Conservation (phyloP, 2,797 vertebrate genomes). For the Crenichthys baileyi region DNA sequence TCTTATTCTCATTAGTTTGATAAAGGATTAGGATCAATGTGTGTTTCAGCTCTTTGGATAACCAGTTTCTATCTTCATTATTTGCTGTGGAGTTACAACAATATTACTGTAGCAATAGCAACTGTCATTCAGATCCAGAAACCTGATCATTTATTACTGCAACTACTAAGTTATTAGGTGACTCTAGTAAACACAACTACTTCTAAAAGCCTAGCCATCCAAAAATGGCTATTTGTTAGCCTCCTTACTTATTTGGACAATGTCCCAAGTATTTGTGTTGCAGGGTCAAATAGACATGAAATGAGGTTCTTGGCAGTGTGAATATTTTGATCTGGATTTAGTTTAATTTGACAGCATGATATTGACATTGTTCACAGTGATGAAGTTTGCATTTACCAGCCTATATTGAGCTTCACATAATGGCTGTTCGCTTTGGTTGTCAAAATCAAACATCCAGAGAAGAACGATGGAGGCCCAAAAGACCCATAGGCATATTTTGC, state of each 20-base stretch:
- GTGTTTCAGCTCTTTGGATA: too few species aligned
- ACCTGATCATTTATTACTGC: background rate
- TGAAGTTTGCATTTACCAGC: background rate
- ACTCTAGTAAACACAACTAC: background rate
- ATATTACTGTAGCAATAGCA: too few species aligned
- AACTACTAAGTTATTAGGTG: background rate
- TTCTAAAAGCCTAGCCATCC: background rate
- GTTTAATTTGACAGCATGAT: conserved; percentile 14
- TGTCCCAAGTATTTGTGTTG: background rate
- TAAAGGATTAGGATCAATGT: background rate
- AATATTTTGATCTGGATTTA: conserved; percentile 33
- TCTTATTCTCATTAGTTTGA: background rate
- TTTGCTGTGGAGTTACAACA: too few species aligned
- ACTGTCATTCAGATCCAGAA: background rate
- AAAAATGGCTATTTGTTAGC: background rate
- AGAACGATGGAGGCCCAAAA: background rate
- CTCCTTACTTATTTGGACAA: background rate
- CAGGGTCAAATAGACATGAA: background rate
- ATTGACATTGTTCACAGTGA: background rate
- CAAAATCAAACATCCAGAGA: background rate
- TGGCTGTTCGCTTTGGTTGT: background rate
- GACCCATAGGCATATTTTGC: background rate
- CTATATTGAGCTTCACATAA: background rate
- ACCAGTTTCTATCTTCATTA: too few species aligned
- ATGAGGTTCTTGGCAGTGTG: conserved; percentile 21